A percentile compares a stretch with the other conserved stretches of the same genome.
Evolutionary conservation across 1,140 invertebrate species (phyloP).

Genomic region (Halictus rubicundus): DNA sequence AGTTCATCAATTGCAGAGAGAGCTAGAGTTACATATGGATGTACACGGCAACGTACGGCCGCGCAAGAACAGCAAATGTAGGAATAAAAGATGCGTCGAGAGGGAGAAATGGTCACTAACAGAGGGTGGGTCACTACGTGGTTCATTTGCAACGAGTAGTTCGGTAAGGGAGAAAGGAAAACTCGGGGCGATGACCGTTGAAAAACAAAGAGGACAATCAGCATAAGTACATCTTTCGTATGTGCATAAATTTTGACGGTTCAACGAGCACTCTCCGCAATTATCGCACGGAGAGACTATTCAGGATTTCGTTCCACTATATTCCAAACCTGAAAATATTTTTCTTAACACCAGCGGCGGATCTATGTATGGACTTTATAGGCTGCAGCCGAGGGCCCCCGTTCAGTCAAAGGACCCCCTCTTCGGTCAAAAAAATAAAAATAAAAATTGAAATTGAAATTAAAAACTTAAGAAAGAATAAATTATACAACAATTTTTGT

Average conservation of each 20-base stretch:
- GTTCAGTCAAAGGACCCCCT: too few relatives aligned
- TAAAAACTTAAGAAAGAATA: too few relatives aligned
- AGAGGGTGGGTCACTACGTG: conserved; percentile 36
- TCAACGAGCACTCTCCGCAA: not conserved
- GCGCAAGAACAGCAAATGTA: conserved; percentile 11
- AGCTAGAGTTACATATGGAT: not conserved
- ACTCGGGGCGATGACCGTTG: conserved; percentile 49
- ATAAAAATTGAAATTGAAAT: too few relatives aligned
- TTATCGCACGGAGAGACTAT: conserved; percentile 4
- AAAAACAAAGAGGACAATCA: conserved; percentile 38
- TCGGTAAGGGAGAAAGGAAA: conserved; percentile 37
- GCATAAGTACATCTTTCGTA: conserved; percentile 29
- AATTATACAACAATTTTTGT: too few relatives aligned
- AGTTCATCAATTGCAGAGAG: not conserved
- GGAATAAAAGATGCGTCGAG: conserved; percentile 43
- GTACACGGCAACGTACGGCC: not conserved
- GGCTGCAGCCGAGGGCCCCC: too few relatives aligned
- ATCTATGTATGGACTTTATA: too few relatives aligned
- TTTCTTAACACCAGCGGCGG: too few relatives aligned
- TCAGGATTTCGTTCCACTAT: too few relatives aligned
- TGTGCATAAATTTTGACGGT: conserved; percentile 39
- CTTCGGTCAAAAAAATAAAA: too few relatives aligned
- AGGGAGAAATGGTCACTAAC: conserved; percentile 33
- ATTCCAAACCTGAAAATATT: too few relatives aligned
- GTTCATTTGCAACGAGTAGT: conserved; percentile 50